Conservation (phyloP, 2,113 vertebrate genomes). For the Tor tambroides region DNA sequence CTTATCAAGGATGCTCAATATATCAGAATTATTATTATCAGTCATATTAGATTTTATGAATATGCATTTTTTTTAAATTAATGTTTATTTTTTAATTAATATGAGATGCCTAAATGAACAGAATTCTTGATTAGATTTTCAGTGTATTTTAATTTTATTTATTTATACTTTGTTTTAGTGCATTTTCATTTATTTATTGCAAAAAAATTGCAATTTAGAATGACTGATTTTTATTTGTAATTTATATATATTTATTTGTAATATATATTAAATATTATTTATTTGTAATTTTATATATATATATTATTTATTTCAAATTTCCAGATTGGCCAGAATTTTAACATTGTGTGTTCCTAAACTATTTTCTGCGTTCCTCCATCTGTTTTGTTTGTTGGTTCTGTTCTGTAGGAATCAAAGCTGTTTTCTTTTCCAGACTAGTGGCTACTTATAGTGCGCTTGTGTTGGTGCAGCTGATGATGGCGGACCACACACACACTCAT, state of each 20-base stretch:
- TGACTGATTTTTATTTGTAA: neutral
- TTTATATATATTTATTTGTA: no score
- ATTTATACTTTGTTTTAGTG: neutral
- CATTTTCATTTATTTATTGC: neutral
- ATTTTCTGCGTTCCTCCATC: neutral
- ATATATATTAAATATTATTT: neutral
- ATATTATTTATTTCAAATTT: neutral
- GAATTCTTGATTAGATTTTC: neutral
- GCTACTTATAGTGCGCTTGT: conserved; percentile 20
- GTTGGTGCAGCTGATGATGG: conserved; percentile 38
- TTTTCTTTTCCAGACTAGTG: conserved; percentile 11
- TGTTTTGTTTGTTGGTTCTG: neutral
- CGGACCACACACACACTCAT: conserved; percentile 20
- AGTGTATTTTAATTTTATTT: neutral
- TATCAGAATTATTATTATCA: neutral
- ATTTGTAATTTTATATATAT: neutral
- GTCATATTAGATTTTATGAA: no score
- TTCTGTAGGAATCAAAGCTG: neutral
- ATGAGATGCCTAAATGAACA: neutral
- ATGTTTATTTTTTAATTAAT: neutral
- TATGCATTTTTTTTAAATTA: no score
- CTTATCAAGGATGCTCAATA: neutral
- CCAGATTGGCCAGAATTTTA: no score
- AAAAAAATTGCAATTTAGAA: neutral
- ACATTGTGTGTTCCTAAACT: neutral